Evolutionary conservation across 2,797 vertebrate genomes (phyloP).

Genomic region (Spea hammondii): DNA sequence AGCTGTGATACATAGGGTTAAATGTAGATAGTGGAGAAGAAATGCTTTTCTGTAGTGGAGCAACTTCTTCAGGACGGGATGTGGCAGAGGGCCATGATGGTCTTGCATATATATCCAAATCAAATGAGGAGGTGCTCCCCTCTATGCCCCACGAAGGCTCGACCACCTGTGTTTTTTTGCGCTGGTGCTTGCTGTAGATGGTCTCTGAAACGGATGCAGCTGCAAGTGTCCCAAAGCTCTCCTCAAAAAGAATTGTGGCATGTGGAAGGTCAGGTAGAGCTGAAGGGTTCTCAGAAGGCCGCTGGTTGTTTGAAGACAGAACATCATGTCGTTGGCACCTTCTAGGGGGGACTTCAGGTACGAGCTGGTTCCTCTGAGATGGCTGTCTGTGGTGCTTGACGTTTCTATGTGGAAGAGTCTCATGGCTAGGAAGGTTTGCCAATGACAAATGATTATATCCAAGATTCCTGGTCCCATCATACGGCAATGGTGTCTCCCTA

Average conservation of each 20-base stretch:
- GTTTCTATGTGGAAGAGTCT: neutral
- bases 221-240: neutral
- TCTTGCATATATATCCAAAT: neutral
- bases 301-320: neutral
- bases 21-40: neutral
- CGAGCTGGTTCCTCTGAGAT: neutral
- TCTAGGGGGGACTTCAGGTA: conserved; percentile 2
- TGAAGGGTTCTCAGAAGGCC: conserved; percentile 14
- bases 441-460: conserved; percentile 8
- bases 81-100: neutral
- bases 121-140: neutral
- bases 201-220: neutral
- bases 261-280: neutral
- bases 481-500: neutral
- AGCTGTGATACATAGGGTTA: conserved; percentile 44
- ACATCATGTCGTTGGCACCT: too few relatives aligned
- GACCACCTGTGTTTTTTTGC: neutral
- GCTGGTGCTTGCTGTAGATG: conserved; percentile 7
- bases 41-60: neutral
- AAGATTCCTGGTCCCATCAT: conserved; percentile 12
- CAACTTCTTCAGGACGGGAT: neutral
- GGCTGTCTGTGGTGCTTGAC: neutral
- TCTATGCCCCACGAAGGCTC: neutral
- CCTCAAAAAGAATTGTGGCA: neutral
- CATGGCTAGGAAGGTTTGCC: neutral